phyloP scores from a whole-genome alignment of 2,888 invertebrate genomes.

The Dromius quadrimaculatus region DNA sequence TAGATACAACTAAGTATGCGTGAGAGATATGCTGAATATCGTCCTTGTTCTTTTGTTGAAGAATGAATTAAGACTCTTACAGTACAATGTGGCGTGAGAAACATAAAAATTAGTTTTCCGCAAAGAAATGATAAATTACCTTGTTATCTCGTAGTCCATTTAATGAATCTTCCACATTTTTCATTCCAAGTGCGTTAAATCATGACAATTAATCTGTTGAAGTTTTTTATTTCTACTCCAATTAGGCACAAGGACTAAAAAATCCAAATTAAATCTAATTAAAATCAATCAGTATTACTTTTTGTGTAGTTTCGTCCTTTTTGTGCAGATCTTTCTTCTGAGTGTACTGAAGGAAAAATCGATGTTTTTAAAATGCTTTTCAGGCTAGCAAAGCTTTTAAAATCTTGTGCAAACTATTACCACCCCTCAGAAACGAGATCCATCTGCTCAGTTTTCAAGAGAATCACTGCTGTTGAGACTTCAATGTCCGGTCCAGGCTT shows the following conservation, averaged over 20 bases:
- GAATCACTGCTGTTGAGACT: constrained; percentile 22
- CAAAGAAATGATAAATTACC: background rate
- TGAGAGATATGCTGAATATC: no score
- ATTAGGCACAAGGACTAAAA: no score
- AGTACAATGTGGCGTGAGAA: background rate
- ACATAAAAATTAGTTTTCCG: constrained; percentile 17
- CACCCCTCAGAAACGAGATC: constrained; percentile 31
- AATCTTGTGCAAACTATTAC: constrained; percentile 33
- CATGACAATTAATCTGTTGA: constrained; percentile 12
- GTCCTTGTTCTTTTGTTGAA: no score
- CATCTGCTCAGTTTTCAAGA: constrained; percentile 32
- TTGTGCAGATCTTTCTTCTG: no score
- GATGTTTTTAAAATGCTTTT: constrained; percentile 16
- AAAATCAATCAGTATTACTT: no score
- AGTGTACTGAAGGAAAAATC: no score
- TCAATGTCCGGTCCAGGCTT: constrained; percentile 25
- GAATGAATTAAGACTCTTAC: no score
- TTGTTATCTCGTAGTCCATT: background rate
- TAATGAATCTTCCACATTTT: constrained; percentile 3
- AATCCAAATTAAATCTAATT: no score
- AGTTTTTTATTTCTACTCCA: no score
- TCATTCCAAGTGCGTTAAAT: constrained; percentile 12
- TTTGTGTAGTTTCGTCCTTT: no score
- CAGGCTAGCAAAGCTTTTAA: constrained; percentile 23
- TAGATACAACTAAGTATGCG: no score